Base-by-base conservation (phyloP, 2,797 vertebrate species). In the Psittacula echo region DNA sequence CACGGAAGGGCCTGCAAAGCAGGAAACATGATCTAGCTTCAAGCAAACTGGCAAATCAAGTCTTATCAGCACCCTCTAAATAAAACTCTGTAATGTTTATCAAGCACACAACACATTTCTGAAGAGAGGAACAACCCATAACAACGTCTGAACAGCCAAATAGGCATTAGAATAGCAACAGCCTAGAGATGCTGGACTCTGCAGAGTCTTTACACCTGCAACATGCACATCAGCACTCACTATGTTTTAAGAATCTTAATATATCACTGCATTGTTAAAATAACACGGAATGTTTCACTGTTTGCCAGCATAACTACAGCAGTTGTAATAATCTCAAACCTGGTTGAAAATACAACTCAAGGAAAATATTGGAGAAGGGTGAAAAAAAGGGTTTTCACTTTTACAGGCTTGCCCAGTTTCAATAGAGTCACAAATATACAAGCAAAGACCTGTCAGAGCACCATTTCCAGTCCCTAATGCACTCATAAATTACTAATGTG, bases 11-110 rank as follows among this genome's bases (percentile, higher is more conserved):
- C 54, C 77, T 81, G 89, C 68, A 87, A 84, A 87, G 89, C 75
- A 93, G 75, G 90, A 96, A 97, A 95, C 81, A 92, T 41, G 70
- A 93, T 81, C 78, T 22, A 85, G 89, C 88, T 90, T 77, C 88
- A 58, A 83, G 82, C 74, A 92, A 96, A 96, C 79, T 8, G 9
- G 79, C 75, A 94, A 89, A 90, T 86, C 94, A 80, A 71, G 80
- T 81, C 68, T 93, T 96, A 95, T 92, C 90, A 83, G 85, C 79
- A 88, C 50, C 68, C 85, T 76, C 67, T 68, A 88, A 95, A 94
- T 80, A 93, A 84, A 92, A 41, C 32, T 30, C 41, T 1, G 15
- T 87, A 82, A 87, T 83, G 47, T 50, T 91, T 96, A 94, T 84
- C 60, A 81, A 81, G 74, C 84, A 83, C 10, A 3, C 9, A 84